Evolutionary conservation across 2,797 vertebrate genomes (phyloP).

Genomic region (Melanotaenia maccullochi): DNA sequence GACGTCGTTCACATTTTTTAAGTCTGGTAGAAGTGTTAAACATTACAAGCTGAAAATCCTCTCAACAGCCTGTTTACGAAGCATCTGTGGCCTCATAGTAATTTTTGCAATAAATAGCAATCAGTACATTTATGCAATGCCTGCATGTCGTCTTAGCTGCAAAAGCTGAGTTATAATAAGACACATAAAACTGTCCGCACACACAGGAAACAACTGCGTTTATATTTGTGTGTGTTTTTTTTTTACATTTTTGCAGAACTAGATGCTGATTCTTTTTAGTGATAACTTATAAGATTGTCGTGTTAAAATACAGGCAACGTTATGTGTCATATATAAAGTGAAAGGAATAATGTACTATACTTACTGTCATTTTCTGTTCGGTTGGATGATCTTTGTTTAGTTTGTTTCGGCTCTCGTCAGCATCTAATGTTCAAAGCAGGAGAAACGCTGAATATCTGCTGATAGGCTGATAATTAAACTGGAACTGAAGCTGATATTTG

Average conservation of each 20-base stretch:
- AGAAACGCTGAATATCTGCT: slow-evolving; percentile 26
- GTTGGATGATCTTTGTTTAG: slow-evolving; percentile 58
- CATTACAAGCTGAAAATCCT: slow-evolving; percentile 47
- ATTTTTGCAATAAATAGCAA: slow-evolving; percentile 34
- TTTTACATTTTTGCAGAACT: not conserved
- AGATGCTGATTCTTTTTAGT: not conserved
- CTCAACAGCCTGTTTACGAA: not conserved
- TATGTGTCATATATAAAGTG: slow-evolving; percentile 5
- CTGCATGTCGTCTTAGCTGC: slow-evolving; percentile 21
- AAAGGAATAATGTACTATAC: slow-evolving; percentile 50
- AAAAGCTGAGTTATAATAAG: slow-evolving; percentile 6
- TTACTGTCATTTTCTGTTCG: slow-evolving; percentile 79
- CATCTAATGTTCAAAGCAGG: slow-evolving; percentile 37
- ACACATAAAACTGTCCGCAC: slow-evolving; percentile 10
- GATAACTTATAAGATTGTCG: not conserved
- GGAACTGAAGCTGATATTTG: slow-evolving; percentile 24
- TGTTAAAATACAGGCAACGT: slow-evolving; percentile 3
- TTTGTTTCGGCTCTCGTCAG: slow-evolving; percentile 52
- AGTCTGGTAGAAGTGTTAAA: slow-evolving; percentile 14
- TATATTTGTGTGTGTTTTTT: not conserved
- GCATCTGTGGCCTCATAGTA: slow-evolving; percentile 7
- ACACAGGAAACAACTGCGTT: not conserved
- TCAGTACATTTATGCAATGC: slow-evolving; percentile 4
- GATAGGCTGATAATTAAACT: slow-evolving; percentile 31
- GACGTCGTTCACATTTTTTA: slow-evolving; percentile 55